A percentile compares a stretch with the other conserved stretches of the same genome.
phyloP scores from a whole-genome alignment of 2,113 vertebrate genomes.

The Nannospalax galili region DNA sequence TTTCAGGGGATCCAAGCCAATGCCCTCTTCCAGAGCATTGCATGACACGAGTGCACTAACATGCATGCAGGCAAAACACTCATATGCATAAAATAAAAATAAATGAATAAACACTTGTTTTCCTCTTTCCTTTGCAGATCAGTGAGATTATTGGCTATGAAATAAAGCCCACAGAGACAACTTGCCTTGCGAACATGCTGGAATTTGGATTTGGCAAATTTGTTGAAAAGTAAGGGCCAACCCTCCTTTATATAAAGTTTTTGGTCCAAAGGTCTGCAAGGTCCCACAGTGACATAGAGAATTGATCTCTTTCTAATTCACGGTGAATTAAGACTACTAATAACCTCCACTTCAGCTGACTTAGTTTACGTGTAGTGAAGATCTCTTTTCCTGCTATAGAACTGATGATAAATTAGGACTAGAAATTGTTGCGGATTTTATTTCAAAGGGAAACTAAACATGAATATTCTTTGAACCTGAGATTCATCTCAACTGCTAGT shows the following conservation, averaged over 20 bases:
- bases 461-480: background rate
- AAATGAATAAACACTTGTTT: conserved; percentile 10
- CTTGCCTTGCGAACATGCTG: conserved; percentile 90
- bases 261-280: background rate
- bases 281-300: background rate
- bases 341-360: background rate
- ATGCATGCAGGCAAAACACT: too few species aligned
- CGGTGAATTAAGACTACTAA: background rate
- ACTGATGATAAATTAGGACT: background rate
- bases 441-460: conserved; percentile 45
- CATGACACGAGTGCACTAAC: too few species aligned
- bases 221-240: conserved; percentile 88
- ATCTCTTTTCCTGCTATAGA: background rate
- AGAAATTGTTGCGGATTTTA: conserved; percentile 41
- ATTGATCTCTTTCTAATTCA: background rate
- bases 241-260: background rate
- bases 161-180: conserved; percentile 86
- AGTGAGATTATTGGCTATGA: conserved; percentile 89
- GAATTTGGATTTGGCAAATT: conserved; percentile 90
- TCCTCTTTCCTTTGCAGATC: conserved; percentile 87
- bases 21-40: too few species aligned
- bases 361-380: background rate
- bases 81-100: too few species aligned
- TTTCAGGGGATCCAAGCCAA: too few species aligned
- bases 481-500: background rate